Conservation (phyloP, 2,888 invertebrate species). For the Drosophila algonquin region DNA sequence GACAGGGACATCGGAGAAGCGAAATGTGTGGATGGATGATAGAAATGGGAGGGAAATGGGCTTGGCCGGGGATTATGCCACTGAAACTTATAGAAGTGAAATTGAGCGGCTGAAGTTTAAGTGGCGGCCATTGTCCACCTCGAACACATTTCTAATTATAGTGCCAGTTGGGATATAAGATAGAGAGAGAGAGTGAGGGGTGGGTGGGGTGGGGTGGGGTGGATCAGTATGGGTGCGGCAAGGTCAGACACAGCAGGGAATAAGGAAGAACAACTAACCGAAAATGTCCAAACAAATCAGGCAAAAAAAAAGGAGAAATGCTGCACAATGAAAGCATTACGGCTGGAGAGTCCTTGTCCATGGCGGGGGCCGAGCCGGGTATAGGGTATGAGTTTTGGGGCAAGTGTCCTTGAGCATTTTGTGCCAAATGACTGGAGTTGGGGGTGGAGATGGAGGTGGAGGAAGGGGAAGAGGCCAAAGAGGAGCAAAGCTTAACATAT, state of each 20-base stretch:
- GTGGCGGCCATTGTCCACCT: slow-evolving; percentile 64
- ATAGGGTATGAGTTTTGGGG: slow-evolving; percentile 31
- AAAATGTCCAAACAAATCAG: slow-evolving; percentile 62
- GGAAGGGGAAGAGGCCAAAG: slow-evolving; percentile 12
- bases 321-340: slow-evolving; percentile 66
- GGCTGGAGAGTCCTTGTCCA: slow-evolving; percentile 32
- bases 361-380: slow-evolving; percentile 9
- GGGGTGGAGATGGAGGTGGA: not conserved
- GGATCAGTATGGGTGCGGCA: slow-evolving; percentile 25
- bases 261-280: slow-evolving; percentile 45
- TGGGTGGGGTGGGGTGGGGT: not conserved
- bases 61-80: slow-evolving; percentile 58
- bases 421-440: slow-evolving; percentile 64
- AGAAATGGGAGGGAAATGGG: slow-evolving; percentile 8
- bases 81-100: slow-evolving; percentile 64
- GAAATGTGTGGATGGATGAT: not conserved
- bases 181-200: not conserved
- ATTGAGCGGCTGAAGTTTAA: slow-evolving; percentile 70
- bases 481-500: slow-evolving; percentile 68
- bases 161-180: slow-evolving; percentile 8
- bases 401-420: slow-evolving; percentile 79
- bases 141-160: slow-evolving; percentile 60
- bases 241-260: slow-evolving; percentile 49
- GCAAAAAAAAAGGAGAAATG: slow-evolving; percentile 60
- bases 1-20: slow-evolving; percentile 2